Base-by-base conservation (phyloP, 1,140 invertebrate genomes). In the Ceratina calcarata region DNA sequence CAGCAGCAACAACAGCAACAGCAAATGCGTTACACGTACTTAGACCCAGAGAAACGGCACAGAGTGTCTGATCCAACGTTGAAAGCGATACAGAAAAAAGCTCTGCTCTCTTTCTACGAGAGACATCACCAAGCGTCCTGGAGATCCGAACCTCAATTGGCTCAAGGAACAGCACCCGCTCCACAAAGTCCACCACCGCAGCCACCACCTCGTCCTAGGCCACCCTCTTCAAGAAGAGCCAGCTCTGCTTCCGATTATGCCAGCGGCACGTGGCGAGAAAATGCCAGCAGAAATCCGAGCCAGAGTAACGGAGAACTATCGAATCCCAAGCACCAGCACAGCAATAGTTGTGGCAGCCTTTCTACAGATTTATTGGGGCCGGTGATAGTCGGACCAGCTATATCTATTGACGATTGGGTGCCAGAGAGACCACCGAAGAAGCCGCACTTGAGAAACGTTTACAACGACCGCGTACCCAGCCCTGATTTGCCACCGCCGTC, bases 51-150 rank as follows among this genome's bases (percentile, higher is more conserved):
- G n/a, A 97, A 97, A 89, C 95, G 95, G 67, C 95, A 95, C 82
- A 94, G 94, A 81, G 94, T 97, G 24, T 95, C 96, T 1, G 96
- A 97, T 89, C 95, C 96, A 3, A 96, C 97, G 0, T 89, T 98
- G 0, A 98, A 98, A 91, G 96, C 96, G 0, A 96, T 97, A 49
- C 97, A 98, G 87, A 97, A 98, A 90, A 97, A 97, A 87, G 97
- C 97, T 0, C 91, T 98, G 2, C 92, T 97, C 32, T 97, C 96
- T 1, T 98, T 97, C 81, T 97, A 97, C 90, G 97, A 97, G 86
- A 93, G 96, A 53, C 96, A 97, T 85, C 95, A 95, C 67, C 93
- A 94, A 71, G 93, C 91, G n/a, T 93, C 92, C 22, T 95, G 95
- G 95, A 90, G 94, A 69, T 95, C 95, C 0, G 95, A 95, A 81